These are phyloP conservation scores for Dorcus parallelipipedus DNA, from an alignment of 2,888 invertebrate species.

Conservation along the genomic window DNA sequence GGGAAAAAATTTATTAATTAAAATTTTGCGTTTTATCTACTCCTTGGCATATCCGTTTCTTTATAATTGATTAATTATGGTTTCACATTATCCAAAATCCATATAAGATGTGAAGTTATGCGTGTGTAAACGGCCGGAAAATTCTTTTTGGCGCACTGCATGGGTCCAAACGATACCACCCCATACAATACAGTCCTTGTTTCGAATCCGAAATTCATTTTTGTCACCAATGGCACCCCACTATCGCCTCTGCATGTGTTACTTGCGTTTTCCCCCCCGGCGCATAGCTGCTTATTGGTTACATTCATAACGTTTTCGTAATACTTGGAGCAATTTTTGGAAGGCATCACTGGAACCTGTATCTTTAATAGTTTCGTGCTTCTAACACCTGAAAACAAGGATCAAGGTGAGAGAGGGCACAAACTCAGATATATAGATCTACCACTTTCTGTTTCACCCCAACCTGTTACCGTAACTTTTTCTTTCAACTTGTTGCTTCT, in stretches of 20 bases:
- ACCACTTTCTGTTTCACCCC: constrained; percentile 9
- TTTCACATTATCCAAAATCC: constrained; percentile 57
- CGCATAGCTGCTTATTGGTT: constrained; percentile 56
- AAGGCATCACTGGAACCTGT: constrained; percentile 42
- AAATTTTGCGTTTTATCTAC: no score
- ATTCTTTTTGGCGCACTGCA: constrained; percentile 47
- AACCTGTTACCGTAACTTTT: constrained; percentile 9
- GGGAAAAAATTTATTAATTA: no score
- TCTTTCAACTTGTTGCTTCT: background rate
- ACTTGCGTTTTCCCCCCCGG: constrained; percentile 56
- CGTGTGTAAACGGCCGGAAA: constrained; percentile 70
- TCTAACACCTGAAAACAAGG: constrained; percentile 29
- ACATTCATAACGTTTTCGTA: constrained; percentile 33
- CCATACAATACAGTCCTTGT: constrained; percentile 56
- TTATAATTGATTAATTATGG: constrained; percentile 32
- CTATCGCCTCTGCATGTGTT: constrained; percentile 69
- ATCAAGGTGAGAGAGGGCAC: no score
- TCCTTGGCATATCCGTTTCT: no score
- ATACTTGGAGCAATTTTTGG: constrained; percentile 36
- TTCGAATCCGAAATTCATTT: constrained; percentile 41
- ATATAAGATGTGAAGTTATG: constrained; percentile 59
- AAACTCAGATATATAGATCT: background rate
- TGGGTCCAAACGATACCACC: constrained; percentile 53
- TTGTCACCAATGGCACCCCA: constrained; percentile 60
- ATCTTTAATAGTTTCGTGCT: constrained; percentile 48